Percentiles rank a stretch among this genome's conserved stretches.
Evolutionary conservation across 2,797 vertebrate species (phyloP).

Genomic region (Argya squamiceps): DNA sequence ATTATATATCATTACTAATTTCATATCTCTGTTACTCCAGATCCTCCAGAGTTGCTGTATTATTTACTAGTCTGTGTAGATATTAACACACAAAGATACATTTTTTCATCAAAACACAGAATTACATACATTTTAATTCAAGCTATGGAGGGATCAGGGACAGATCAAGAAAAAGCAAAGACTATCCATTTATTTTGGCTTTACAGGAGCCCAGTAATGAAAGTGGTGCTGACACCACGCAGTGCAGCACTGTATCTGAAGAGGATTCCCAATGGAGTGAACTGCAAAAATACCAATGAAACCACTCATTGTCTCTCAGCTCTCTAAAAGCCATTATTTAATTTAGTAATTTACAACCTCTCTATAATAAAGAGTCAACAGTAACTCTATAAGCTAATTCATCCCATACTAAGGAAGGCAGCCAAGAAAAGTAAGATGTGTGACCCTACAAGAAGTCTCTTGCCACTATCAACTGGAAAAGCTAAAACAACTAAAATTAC

Average conservation of each 20-base stretch:
- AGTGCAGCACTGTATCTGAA: neutral
- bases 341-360: neutral
- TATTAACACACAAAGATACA: rapidly evolving
- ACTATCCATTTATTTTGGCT: neutral
- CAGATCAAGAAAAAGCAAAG: neutral
- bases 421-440: neutral
- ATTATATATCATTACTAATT: neutral
- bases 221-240: rapidly evolving
- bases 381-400: neutral
- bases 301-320: neutral
- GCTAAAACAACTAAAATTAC: neutral
- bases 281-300: neutral
- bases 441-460: neutral
- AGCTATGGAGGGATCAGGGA: neutral
- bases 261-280: neutral
- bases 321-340: neutral
- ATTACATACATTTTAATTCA: neutral
- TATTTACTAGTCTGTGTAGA: neutral
- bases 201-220: neutral
- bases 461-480: neutral
- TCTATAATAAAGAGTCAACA: neutral
- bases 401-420: neutral
- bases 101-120: neutral
- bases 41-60: neutral
- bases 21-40: neutral